A percentile compares a stretch with the other conserved stretches of the same genome.
These are phyloP conservation scores for Micromesistius poutassou DNA, from an alignment of 2,797 vertebrate species.

Conservation along the genomic window DNA sequence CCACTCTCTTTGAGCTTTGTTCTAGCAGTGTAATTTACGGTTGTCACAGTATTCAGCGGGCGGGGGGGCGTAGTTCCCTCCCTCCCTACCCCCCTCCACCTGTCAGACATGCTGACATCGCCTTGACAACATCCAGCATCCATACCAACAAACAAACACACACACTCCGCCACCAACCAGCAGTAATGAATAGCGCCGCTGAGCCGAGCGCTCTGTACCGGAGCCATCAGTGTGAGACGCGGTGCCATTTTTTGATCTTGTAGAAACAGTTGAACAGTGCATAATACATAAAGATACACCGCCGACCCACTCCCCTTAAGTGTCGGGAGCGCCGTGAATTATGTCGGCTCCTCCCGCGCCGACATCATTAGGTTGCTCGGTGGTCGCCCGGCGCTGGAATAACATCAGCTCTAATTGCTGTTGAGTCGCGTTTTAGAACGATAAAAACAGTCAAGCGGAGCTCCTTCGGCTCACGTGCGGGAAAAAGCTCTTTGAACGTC, in stretches of 20 bases:
- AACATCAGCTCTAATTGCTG: conserved; percentile 57
- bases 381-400: conserved; percentile 28
- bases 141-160: conserved; percentile 66
- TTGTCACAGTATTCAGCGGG: conserved; percentile 77
- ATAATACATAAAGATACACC: conserved; percentile 78
- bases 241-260: conserved; percentile 68
- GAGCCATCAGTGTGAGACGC: conserved; percentile 47
- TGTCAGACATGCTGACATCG: conserved; percentile 75
- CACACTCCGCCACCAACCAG: conserved; percentile 69
- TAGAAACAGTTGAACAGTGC: conserved; percentile 75
- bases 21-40: conserved; percentile 74
- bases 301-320: conserved; percentile 23
- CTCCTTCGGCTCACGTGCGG: not conserved
- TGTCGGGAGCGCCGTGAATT: conserved; percentile 56
- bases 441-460: not conserved
- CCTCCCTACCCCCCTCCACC: conserved; percentile 65
- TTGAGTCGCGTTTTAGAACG: conserved; percentile 21
- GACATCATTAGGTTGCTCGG: too few relatives aligned
- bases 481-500: too few relatives aligned
- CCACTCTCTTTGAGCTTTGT: conserved; percentile 66
- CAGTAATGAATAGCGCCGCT: conserved; percentile 77
- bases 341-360: conserved; percentile 55
- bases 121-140: conserved; percentile 29
- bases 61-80: conserved; percentile 28
- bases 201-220: conserved; percentile 60